phyloP scores from a whole-genome alignment of 2,888 invertebrate species.

The Leptura quadrifasciata region DNA sequence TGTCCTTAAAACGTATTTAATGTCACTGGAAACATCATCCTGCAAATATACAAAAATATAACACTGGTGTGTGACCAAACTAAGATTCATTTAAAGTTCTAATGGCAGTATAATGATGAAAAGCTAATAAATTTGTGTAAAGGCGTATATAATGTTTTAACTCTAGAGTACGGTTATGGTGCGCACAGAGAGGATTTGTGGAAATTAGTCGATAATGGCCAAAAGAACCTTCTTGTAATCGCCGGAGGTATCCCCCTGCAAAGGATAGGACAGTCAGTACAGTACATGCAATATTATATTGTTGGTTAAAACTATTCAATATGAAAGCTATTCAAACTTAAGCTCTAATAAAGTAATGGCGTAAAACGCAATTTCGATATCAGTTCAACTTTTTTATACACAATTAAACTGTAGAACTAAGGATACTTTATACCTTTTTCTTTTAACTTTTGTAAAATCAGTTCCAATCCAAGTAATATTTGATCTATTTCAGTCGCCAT shows the following conservation, averaged over 20 bases:
- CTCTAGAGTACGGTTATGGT: constrained; percentile 58
- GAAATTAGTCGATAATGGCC: constrained; percentile 81
- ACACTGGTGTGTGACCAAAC: constrained; percentile 39
- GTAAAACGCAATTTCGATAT: neutral
- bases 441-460: neutral
- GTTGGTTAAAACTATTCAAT: constrained; percentile 28
- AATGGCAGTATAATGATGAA: constrained; percentile 67
- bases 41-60: constrained; percentile 75
- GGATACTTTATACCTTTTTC: no score
- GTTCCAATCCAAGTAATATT: neutral
- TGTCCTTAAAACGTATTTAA: constrained; percentile 81
- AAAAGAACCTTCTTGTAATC: constrained; percentile 94
- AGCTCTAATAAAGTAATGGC: neutral
- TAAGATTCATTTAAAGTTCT: constrained; percentile 34
- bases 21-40: constrained; percentile 81
- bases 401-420: neutral
- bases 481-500: no score
- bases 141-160: constrained; percentile 51
- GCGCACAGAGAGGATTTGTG: constrained; percentile 58
- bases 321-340: constrained; percentile 36
- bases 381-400: neutral
- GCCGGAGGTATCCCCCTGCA: constrained; percentile 94
- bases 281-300: constrained; percentile 44
- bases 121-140: constrained; percentile 61
- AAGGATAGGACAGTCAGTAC: constrained; percentile 69